phyloP scores from a whole-genome alignment of 1,140 invertebrate genomes.

The Trialeurodes vaporariorum region DNA sequence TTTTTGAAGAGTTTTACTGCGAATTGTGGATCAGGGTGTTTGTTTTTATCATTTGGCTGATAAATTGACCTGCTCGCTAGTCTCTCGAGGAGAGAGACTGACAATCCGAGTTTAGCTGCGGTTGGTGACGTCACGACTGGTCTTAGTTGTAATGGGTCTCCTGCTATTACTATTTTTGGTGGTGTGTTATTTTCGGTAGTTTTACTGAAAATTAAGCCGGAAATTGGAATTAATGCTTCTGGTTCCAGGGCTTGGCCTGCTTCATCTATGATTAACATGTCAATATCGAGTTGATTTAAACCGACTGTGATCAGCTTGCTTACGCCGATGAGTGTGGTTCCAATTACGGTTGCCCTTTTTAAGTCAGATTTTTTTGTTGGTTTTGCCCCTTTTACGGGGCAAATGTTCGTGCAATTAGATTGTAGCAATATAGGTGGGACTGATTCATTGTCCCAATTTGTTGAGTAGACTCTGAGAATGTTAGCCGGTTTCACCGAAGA shows the following conservation, averaged over 20 bases:
- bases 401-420: conserved; percentile 24
- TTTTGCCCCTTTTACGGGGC: conserved; percentile 61
- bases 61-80: conserved; percentile 25
- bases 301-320: not conserved
- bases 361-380: conserved; percentile 67
- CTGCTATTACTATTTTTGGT: conserved; percentile 66
- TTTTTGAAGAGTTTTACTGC: conserved; percentile 60
- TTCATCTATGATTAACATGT: conserved; percentile 23
- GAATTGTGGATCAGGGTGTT: conserved; percentile 50
- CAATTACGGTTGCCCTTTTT: conserved; percentile 46
- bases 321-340: not conserved
- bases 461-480: not conserved
- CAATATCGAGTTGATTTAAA: too few species aligned
- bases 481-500: not conserved
- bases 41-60: conserved; percentile 28
- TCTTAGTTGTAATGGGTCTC: conserved; percentile 83
- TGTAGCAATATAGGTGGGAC: not conserved
- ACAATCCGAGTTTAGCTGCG: conserved; percentile 48
- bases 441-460: not conserved
- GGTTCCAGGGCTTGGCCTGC: not conserved
- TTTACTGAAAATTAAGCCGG: conserved; percentile 6
- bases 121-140: conserved; percentile 59
- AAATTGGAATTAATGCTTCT: not conserved
- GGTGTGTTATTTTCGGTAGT: conserved; percentile 28
- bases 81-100: conserved; percentile 28